These are phyloP conservation scores for Perccottus glenii DNA, from an alignment of 2,113 vertebrate genomes.

Conservation along the genomic window DNA sequence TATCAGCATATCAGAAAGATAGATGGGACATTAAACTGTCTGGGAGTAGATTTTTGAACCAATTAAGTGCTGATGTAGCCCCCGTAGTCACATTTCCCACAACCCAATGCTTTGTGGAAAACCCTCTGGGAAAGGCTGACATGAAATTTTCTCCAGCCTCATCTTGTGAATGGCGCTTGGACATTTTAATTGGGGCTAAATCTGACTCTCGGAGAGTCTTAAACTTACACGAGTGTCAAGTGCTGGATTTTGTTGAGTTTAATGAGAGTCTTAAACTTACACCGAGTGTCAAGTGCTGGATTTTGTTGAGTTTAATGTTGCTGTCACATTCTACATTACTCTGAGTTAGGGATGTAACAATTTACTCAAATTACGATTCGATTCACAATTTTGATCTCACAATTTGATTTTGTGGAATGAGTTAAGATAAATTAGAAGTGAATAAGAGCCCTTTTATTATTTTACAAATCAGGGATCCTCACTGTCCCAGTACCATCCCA, in stretches of 20 bases:
- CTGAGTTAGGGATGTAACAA: too few relatives aligned
- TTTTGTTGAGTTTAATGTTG: conserved; percentile 12
- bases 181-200: conserved; percentile 63
- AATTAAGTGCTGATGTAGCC: conserved; percentile 64
- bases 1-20: conserved; percentile 43
- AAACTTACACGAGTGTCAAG: conserved; percentile 24
- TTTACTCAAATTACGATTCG: too few relatives aligned
- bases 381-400: too few relatives aligned
- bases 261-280: conserved; percentile 25
- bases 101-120: conserved; percentile 29
- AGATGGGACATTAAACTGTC: conserved; percentile 39
- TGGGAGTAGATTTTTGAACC: conserved; percentile 53
- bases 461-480: too few relatives aligned
- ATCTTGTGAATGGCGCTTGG: conserved; percentile 42
- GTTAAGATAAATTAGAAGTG: too few relatives aligned
- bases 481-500: too few relatives aligned
- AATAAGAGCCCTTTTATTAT: too few relatives aligned
- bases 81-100: conserved; percentile 43
- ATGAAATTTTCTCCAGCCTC: conserved; percentile 21
- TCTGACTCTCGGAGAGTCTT: conserved; percentile 35
- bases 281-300: conserved; percentile 19
- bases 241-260: conserved; percentile 20
- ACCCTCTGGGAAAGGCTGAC: conserved; percentile 52
- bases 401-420: too few relatives aligned
- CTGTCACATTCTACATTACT: not conserved